These are phyloP conservation scores for Paragorgia papillata DNA, from an alignment of 92 coral and sea anemone species.

Conservation along the genomic window DNA sequence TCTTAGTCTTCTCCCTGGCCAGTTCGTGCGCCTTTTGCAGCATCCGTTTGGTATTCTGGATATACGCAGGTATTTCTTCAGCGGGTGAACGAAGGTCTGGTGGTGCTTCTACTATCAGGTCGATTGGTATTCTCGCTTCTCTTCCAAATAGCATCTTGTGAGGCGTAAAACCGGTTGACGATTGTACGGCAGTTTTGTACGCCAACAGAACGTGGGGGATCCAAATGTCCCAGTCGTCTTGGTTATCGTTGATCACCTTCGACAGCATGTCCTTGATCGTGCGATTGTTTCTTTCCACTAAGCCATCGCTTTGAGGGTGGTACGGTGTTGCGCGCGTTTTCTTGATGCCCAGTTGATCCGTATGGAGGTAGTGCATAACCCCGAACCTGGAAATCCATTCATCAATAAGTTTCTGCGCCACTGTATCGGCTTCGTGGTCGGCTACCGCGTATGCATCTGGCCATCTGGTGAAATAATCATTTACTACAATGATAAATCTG, in stretches of 20 bases:
- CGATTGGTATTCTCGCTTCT: slow-evolving; percentile 9
- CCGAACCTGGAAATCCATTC: slow-evolving; percentile 41
- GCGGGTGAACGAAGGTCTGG: neutral
- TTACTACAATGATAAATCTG: neutral
- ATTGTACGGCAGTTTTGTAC: slow-evolving; percentile 23
- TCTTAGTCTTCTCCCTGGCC: neutral
- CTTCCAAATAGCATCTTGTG: slow-evolving; percentile 19
- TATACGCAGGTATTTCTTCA: neutral
- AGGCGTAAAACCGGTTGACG: slow-evolving; percentile 22
- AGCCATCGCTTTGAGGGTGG: slow-evolving; percentile 24
- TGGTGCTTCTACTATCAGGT: neutral
- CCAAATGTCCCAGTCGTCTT: slow-evolving; percentile 29
- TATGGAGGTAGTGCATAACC: slow-evolving; percentile 9
- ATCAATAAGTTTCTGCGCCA: slow-evolving; percentile 29
- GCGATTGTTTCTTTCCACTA: slow-evolving; percentile 23
- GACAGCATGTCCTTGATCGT: slow-evolving; percentile 34
- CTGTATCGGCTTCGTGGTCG: slow-evolving; percentile 35
- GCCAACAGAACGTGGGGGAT: slow-evolving; percentile 27
- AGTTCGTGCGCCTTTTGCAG: neutral
- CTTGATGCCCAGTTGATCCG: slow-evolving; percentile 3
- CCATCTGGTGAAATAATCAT: slow-evolving; percentile 6
- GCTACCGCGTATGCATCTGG: slow-evolving; percentile 7
- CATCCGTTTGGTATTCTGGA: neutral
- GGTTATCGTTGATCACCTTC: slow-evolving; percentile 19
- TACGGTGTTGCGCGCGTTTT: neutral